A percentile compares a stretch with the other conserved stretches of the same genome.
Conservation (phyloP, 2,113 vertebrate genomes). For the Oryzias celebensis region DNA sequence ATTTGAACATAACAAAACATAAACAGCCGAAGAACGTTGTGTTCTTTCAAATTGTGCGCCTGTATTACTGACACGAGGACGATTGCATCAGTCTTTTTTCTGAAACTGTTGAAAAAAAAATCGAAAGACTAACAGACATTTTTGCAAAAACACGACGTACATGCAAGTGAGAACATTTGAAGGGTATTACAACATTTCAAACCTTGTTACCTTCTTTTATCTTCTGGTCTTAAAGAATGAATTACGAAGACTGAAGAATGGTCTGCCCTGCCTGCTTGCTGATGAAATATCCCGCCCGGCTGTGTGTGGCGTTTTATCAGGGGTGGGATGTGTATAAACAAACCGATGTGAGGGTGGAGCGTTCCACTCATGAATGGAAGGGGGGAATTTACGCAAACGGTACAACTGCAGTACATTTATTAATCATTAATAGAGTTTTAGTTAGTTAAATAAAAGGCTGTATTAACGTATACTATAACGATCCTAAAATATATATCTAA, state of each 20-base stretch:
- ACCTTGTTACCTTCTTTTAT: conserved; percentile 37
- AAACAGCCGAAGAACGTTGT: not conserved
- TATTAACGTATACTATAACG: too few relatives aligned
- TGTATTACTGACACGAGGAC: conserved; percentile 15
- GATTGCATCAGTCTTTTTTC: conserved; percentile 60
- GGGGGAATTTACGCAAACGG: not conserved
- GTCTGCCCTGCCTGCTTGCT: not conserved
- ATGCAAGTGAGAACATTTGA: too few relatives aligned
- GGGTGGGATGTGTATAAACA: conserved; percentile 17
- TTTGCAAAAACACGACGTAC: not conserved
- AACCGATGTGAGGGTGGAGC: conserved; percentile 19
- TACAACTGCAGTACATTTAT: not conserved
- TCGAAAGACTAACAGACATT: not conserved
- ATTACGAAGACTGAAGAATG: not conserved
- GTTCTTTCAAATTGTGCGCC: not conserved
- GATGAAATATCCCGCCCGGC: conserved; percentile 43
- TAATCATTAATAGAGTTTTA: too few relatives aligned
- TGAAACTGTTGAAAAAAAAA: not conserved
- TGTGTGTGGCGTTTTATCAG: conserved; percentile 2
- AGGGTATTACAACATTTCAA: not conserved
- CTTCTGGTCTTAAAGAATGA: not conserved
- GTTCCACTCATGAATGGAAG: conserved; percentile 30
- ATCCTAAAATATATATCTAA: too few relatives aligned
- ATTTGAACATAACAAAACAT: not conserved
- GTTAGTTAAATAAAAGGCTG: too few relatives aligned